Base-by-base conservation (phyloP, 2,113 vertebrate genomes). In the Nyctibius bracteatus region DNA sequence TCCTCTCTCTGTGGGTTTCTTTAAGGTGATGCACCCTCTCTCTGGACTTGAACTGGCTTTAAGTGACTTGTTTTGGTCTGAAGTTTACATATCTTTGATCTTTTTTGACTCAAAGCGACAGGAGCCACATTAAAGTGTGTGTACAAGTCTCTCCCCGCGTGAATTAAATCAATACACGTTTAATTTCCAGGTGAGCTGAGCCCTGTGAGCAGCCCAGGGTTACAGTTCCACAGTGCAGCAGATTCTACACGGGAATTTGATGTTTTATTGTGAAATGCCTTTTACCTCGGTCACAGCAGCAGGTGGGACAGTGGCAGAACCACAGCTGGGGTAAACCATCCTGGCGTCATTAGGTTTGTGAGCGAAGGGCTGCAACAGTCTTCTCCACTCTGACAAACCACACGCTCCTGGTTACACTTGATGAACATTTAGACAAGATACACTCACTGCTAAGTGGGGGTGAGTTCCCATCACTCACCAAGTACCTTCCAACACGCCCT, bases 401-500 rank as follows among this genome's bases (percentile, higher is more conserved):
- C 5, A 5, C 8, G 19, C 15, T 63, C 20, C 67, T 35, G 25
- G 35, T 39, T 7, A 12, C 20, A 5, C 8, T 11, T 33, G 4
- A 8, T 5, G 28, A 51, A 8, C 15, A 1, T 18, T 37, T 5
- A 31, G 54, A 37, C 17, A 62, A 57, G n/a, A 4, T 5, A 6
- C 0, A 31, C 74, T 84, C 17, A 3, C 46, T 21, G 31, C 12
- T 37, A 16, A 4, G 14, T 8, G 46, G 5, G 23, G 12, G 47
- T 21, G 19, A 18, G 12, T 27, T 23, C 11, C 10, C 18, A 4
- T 8, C 13, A 2, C 22, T 43, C 49, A n/a, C 37, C 37, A 30
- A 14, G 31, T 3, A 5, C 12, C 49, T 80, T 27, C 41, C 33
- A 6, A 0, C 0, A 1, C 1, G 12, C 61, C n/a, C 2, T 0